These are phyloP conservation scores for Notothenia rossii DNA, from an alignment of 2,113 vertebrate genomes.

Conservation along the genomic window DNA sequence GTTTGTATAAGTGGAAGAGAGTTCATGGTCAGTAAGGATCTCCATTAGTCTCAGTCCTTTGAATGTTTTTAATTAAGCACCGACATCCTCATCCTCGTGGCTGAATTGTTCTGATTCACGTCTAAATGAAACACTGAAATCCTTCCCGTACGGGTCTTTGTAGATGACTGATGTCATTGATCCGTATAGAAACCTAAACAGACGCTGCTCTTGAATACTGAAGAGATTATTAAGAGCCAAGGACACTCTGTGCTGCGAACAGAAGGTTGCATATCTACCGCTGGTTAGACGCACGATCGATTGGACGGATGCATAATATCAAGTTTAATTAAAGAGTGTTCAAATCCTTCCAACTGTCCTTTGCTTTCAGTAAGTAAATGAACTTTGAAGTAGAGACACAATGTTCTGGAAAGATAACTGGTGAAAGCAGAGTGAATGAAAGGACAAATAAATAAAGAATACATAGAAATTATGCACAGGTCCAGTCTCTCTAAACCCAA, in stretches of 20 bases:
- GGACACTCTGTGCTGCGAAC: conserved; percentile 14
- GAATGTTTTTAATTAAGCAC: no score
- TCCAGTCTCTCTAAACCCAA: no score
- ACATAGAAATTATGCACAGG: neutral
- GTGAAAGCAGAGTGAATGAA: neutral
- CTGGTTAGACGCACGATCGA: conserved; percentile 19
- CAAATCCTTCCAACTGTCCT: conserved; percentile 10
- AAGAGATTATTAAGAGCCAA: conserved; percentile 19
- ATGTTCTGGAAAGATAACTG: conserved; percentile 1
- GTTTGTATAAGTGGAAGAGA: neutral
- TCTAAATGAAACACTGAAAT: no score
- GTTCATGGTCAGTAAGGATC: neutral
- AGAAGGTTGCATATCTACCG: conserved; percentile 24
- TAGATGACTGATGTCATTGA: neutral
- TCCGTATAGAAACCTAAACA: conserved; percentile 1
- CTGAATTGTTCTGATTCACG: no score
- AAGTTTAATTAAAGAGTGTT: conserved; percentile 47
- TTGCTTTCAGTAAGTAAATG: neutral
- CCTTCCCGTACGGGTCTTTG: no score
- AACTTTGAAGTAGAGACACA: neutral
- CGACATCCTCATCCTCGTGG: no score
- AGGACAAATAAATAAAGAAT: neutral
- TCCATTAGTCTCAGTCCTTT: no score
- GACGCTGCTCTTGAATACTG: neutral
- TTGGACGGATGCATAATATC: conserved; percentile 44